These are phyloP conservation scores for Craniophora ligustri DNA, from an alignment of 2,888 invertebrate species.

Conservation along the genomic window DNA sequence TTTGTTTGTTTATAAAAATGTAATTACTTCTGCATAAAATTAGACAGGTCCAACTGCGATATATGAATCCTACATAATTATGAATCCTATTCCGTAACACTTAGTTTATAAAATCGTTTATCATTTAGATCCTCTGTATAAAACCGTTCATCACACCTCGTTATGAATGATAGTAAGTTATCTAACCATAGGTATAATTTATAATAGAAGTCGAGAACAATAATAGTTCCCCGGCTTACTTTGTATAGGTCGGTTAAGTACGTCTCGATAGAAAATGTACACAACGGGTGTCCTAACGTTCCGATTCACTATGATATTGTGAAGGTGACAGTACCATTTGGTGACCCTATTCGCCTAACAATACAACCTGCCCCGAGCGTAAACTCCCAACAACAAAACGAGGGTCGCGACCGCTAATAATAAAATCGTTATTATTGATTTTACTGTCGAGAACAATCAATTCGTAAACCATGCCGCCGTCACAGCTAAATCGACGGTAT, in stretches of 20 bases:
- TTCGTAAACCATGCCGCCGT: conserved; percentile 72
- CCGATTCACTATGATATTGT: conserved; percentile 29
- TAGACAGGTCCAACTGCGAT: too few species aligned
- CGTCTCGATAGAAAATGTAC: background rate
- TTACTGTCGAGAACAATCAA: conserved; percentile 83
- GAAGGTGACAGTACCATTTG: conserved; percentile 43
- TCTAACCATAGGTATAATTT: too few species aligned
- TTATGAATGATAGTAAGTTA: too few species aligned
- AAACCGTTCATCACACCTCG: too few species aligned
- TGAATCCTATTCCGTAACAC: background rate
- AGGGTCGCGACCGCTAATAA: conserved; percentile 72
- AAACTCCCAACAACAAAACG: conserved; percentile 49
- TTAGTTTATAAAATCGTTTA: too few species aligned
- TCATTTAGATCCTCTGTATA: too few species aligned
- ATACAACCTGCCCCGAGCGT: conserved; percentile 55
- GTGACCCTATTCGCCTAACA: conserved; percentile 46
- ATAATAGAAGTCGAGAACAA: background rate
- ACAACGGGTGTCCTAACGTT: conserved; percentile 10
- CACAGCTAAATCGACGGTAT: conserved; percentile 82
- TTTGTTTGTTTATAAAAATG: too few species aligned
- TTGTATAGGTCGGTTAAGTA: background rate
- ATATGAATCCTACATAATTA: too few species aligned
- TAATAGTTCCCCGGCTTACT: background rate
- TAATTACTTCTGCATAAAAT: too few species aligned
- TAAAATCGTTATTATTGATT: conserved; percentile 85